Base-by-base conservation (phyloP, 1,140 invertebrate genomes). In the Camponotus pennsylvanicus region DNA sequence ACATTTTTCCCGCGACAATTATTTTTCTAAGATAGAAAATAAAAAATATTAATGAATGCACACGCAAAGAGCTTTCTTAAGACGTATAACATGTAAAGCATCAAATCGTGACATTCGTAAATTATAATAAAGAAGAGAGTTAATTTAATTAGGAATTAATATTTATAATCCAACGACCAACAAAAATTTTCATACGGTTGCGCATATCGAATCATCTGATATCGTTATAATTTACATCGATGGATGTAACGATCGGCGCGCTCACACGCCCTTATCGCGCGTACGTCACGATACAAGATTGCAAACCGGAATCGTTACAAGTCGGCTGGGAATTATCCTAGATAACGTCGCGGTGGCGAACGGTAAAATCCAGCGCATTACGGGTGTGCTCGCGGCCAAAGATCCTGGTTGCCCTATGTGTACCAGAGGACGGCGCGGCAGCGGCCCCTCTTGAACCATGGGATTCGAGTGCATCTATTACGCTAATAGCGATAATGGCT, bases 401-500 rank as follows among this genome's bases (percentile, higher is more conserved):
- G 79, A 82, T 61, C 55, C 66, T 82, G 52, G 37, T 45, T 9
- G 52, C 78, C 18, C 42, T n/a, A 27, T 32, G 21, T 15, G 4
- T 42, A 27, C 2, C 75, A 13, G 8, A n/a, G 42, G n/a, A 52
- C 21, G 34, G 52, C 52, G 27, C 37, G 15, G 6, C 52, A 37
- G 34, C 64, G 45, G 63, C 27, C 1, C 40, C 40, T 42, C 21
- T 37, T 37, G 69, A 83, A 83, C 55, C 55, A n/a, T 34, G 37
- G 27, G 18, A 71, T 52, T 57, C 55, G 67, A 73, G 55, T 73
- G 69, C 79, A 83, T 83, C 79, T 83, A 61, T 83, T 83, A 83
- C 79, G 40, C 55, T 83, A 83, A 83, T 83, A 83, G 79, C 69
- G 79, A 83, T 83, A 83, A 73, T 83, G 42, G 79, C 55, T 83